These are phyloP conservation scores for Leptopilina syphax DNA, from an alignment of 2,888 invertebrate species.

Conservation along the genomic window DNA sequence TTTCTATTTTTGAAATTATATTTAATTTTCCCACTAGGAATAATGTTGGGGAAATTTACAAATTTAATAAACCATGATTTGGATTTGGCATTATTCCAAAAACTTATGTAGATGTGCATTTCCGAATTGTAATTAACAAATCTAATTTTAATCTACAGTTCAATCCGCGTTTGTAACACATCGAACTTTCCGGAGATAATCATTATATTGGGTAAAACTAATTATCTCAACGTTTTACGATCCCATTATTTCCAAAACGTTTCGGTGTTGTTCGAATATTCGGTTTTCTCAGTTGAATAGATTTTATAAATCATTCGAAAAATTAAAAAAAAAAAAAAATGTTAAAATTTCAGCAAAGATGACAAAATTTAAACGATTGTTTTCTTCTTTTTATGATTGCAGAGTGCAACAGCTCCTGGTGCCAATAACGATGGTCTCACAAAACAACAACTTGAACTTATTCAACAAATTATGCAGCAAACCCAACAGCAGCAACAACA, in stretches of 20 bases:
- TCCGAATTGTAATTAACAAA: constrained; percentile 71
- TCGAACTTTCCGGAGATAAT: constrained; percentile 55
- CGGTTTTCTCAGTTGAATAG: background rate
- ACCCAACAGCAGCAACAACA: constrained; percentile 81
- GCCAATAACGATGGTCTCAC: constrained; percentile 83
- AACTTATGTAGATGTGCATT: background rate
- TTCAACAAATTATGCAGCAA: constrained; percentile 88
- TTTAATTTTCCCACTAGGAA: constrained; percentile 56
- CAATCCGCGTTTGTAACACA: constrained; percentile 61
- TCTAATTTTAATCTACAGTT: constrained; percentile 72
- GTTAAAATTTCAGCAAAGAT: no score
- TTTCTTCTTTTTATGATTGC: constrained; percentile 44
- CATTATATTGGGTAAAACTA: constrained; percentile 64
- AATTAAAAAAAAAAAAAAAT: no score
- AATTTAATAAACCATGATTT: constrained; percentile 69
- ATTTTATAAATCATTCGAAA: no score
- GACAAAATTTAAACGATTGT: no score
- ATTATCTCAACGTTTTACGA: constrained; percentile 62
- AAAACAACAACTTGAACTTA: constrained; percentile 85
- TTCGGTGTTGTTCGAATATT: background rate
- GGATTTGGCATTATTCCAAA: constrained; percentile 40
- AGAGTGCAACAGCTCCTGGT: constrained; percentile 76
- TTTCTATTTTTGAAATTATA: no score
- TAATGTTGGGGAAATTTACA: constrained; percentile 66
- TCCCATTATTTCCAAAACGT: constrained; percentile 60